A percentile compares a stretch with the other conserved stretches of the same genome.
Conservation (phyloP, 1,140 invertebrate species). For the Thaumatotibia leucotreta region DNA sequence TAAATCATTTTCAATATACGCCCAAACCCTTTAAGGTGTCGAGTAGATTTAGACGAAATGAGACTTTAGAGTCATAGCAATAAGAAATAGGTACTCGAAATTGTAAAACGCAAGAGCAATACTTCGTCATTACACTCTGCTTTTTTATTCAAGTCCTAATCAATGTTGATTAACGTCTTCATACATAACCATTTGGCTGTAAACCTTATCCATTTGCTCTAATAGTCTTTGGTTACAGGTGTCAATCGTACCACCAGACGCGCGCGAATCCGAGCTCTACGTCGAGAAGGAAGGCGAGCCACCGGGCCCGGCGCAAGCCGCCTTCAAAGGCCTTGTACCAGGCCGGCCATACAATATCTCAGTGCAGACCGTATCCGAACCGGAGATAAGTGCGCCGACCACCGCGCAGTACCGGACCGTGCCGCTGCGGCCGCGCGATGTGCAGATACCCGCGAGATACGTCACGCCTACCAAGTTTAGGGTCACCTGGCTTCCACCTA, state of each 20-base stretch:
- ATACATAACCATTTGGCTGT: neutral
- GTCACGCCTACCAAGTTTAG: constrained; percentile 87
- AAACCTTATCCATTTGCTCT: too few relatives aligned
- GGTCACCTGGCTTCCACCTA: constrained; percentile 90
- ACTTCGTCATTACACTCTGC: too few relatives aligned
- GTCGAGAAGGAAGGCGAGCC: constrained; percentile 95
- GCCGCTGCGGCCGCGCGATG: constrained; percentile 88
- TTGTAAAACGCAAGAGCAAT: too few relatives aligned
- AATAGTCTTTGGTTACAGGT: too few relatives aligned
- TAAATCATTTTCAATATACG: too few relatives aligned
- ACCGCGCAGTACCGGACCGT: constrained; percentile 95
- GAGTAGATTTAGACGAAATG: too few relatives aligned
- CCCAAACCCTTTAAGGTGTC: too few relatives aligned
- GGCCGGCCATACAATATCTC: constrained; percentile 93
- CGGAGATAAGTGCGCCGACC: constrained; percentile 92
- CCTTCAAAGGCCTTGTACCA: constrained; percentile 93
- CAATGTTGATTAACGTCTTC: too few relatives aligned
- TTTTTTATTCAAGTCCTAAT: too few relatives aligned
- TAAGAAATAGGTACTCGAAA: too few relatives aligned
- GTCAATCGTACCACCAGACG: constrained; percentile 92
- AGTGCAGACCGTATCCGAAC: constrained; percentile 94
- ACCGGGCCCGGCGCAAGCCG: constrained; percentile 94
- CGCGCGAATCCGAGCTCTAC: constrained; percentile 90
- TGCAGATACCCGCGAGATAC: constrained; percentile 86
- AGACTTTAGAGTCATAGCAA: too few relatives aligned